phyloP scores from a whole-genome alignment of 2,888 invertebrate genomes.

The Serripes groenlandicus region DNA sequence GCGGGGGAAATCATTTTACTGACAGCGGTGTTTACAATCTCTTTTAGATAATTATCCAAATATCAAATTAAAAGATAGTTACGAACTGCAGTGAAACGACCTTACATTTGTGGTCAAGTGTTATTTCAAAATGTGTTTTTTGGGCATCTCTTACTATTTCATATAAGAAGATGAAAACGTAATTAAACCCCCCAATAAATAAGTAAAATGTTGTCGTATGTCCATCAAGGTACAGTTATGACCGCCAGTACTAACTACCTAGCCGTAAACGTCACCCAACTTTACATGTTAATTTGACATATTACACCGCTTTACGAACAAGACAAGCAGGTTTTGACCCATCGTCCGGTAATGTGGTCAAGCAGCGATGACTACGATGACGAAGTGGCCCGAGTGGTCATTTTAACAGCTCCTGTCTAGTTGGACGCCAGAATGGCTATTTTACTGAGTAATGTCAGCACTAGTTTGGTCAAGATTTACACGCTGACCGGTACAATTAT shows the following conservation, averaged over 20 bases:
- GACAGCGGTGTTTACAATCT: too few species aligned
- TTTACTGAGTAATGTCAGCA: conserved; percentile 24
- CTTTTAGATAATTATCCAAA: too few species aligned
- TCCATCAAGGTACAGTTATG: conserved; percentile 8
- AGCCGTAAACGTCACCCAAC: conserved; percentile 48
- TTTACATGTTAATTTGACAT: conserved; percentile 37
- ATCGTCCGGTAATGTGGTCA: background rate
- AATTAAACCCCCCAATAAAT: too few species aligned
- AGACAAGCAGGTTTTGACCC: background rate
- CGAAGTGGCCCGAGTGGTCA: conserved; percentile 44
- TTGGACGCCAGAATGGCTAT: conserved; percentile 56
- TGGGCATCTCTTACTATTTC: too few species aligned
- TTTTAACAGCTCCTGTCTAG: conserved; percentile 64
- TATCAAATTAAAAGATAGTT: too few species aligned
- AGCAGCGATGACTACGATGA: conserved; percentile 40
- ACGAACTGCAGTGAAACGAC: too few species aligned
- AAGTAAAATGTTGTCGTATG: too few species aligned
- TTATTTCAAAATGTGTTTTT: too few species aligned
- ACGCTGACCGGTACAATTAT: conserved; percentile 23
- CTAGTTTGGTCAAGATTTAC: conserved; percentile 14
- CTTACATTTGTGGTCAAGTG: too few species aligned
- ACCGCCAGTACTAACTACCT: conserved; percentile 25
- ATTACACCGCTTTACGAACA: conserved; percentile 13
- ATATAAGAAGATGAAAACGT: too few species aligned
- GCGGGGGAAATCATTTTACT: too few species aligned